A percentile compares a stretch with the other conserved stretches of the same genome.
Evolutionary conservation across 2,113 vertebrate species (phyloP).

Genomic region (Anarhynchus alexandrinus): DNA sequence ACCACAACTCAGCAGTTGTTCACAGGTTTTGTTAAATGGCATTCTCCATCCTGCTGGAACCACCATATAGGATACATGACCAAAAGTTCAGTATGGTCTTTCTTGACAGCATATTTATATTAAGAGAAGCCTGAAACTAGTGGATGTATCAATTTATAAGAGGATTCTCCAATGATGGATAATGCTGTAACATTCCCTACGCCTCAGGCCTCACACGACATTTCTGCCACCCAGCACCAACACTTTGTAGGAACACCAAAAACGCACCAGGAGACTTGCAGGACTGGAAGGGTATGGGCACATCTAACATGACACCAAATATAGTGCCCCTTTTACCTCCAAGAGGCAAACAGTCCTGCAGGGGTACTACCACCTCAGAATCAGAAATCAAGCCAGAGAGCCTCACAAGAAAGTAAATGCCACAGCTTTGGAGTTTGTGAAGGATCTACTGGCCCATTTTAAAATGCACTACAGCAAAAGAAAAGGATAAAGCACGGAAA

Average conservation of each 20-base stretch:
- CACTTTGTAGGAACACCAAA: neutral
- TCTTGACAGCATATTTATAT: neutral
- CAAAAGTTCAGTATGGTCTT: neutral
- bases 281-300: neutral
- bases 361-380: neutral
- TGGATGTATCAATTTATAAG: neutral
- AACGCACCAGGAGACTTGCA: neutral
- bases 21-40: neutral
- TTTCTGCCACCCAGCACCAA: neutral
- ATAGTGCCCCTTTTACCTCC: neutral
- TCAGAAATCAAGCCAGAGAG: neutral
- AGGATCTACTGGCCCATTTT: neutral
- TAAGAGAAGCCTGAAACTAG: neutral
- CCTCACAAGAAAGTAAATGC: neutral
- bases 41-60: neutral
- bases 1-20: neutral
- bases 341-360: neutral
- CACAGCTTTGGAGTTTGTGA: neutral
- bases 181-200: accelerated
- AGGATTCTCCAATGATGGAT: neutral
- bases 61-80: neutral
- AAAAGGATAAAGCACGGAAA: neutral
- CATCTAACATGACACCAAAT: neutral
- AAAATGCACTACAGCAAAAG: accelerated
- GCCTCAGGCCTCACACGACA: neutral